Conservation (phyloP, 2,797 vertebrate species). For the Coreius guichenoti region DNA sequence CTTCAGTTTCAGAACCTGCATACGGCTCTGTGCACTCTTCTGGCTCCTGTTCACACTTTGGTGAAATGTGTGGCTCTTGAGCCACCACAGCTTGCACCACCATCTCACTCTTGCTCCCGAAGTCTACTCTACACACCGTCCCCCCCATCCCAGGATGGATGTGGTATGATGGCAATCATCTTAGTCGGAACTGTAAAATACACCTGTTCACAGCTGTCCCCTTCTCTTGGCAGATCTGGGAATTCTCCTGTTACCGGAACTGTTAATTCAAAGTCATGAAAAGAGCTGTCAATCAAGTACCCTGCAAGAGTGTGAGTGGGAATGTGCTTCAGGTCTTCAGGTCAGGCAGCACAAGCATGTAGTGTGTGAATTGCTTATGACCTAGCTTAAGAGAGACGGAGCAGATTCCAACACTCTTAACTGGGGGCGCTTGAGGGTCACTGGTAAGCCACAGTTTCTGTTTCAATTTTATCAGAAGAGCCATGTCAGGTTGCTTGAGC, state of each 20-base stretch:
- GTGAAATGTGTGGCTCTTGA: too few relatives aligned
- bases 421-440: background rate
- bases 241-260: background rate
- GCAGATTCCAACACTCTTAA: background rate
- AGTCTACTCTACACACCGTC: too few relatives aligned
- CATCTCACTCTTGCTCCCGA: too few relatives aligned
- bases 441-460: background rate
- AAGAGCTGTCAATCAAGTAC: background rate
- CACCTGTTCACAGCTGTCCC: background rate
- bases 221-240: background rate
- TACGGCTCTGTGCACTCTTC: too few relatives aligned
- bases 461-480: background rate
- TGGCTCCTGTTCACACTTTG: too few relatives aligned
- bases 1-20: too few relatives aligned
- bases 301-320: background rate
- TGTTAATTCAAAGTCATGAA: background rate
- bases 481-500: background rate
- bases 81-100: too few relatives aligned
- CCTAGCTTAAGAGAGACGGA: background rate
- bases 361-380: background rate
- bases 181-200: background rate
- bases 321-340: background rate
- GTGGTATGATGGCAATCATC: too few relatives aligned
- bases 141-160: too few relatives aligned
- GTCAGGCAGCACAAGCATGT: background rate